Conservation (phyloP, 1,140 invertebrate species). For the Pogonomyrmex californicus region DNA sequence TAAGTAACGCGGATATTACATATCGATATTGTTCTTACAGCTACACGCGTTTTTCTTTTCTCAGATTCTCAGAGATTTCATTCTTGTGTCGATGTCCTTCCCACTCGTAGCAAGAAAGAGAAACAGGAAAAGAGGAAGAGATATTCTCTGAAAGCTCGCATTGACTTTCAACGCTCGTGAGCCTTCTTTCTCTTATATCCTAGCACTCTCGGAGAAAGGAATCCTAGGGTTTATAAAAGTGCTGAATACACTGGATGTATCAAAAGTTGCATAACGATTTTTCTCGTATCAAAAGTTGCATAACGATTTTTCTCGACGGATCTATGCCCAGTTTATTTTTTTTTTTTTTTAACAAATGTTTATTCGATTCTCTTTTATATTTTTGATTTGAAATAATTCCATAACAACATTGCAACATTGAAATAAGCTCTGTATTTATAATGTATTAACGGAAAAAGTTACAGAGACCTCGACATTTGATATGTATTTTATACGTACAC, state of each 20-base stretch:
- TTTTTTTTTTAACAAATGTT: slow-evolving; percentile 21
- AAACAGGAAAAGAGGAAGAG: slow-evolving; percentile 30
- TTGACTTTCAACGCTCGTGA: slow-evolving; percentile 69
- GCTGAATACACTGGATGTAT: slow-evolving; percentile 17
- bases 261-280: slow-evolving; percentile 17
- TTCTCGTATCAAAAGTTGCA: slow-evolving; percentile 19
- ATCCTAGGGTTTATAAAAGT: slow-evolving; percentile 54
- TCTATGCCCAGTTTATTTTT: not conserved
- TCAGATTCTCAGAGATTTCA: slow-evolving; percentile 24
- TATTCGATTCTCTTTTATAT: not conserved
- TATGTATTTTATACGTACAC: not conserved
- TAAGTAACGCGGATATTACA: slow-evolving; percentile 9
- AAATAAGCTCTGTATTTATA: not conserved
- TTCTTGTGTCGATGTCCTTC: slow-evolving; percentile 17
- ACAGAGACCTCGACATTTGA: not conserved
- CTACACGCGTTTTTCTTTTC: slow-evolving; percentile 20
- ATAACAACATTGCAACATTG: not conserved
- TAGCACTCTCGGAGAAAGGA: not conserved
- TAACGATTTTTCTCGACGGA: slow-evolving; percentile 1
- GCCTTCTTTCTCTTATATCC: slow-evolving; percentile 46
- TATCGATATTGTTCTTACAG: slow-evolving; percentile 32
- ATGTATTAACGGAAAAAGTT: not conserved
- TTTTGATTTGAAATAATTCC: not conserved
- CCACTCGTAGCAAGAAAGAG: not conserved
- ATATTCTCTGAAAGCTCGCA: slow-evolving; percentile 54